Percentiles rank a stretch among this genome's conserved stretches.
These are phyloP conservation scores for Dunckerocampus dactyliophorus DNA, from an alignment of 2,113 vertebrate species.

Conservation along the genomic window DNA sequence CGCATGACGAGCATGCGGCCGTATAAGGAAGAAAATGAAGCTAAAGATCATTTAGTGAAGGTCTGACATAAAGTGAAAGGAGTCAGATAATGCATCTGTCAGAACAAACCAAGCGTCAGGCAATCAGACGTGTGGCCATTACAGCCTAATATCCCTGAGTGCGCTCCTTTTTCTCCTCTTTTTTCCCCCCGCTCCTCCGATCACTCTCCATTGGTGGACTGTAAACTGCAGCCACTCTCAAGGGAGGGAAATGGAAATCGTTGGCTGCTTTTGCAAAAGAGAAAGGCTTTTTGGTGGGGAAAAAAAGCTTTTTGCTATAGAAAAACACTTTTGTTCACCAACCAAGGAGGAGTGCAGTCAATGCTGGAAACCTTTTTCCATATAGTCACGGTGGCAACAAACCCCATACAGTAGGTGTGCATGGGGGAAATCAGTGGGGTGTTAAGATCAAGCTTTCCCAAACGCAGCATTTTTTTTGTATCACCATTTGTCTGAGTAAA, in stretches of 20 bases:
- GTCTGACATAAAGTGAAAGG: conserved; percentile 17
- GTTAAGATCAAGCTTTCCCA: too few relatives aligned
- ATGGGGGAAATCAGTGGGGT: too few relatives aligned
- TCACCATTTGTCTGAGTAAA: too few relatives aligned
- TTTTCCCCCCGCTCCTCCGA: conserved; percentile 19
- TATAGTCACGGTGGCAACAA: neutral
- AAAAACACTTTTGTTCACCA: conserved; percentile 15
- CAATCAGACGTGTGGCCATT: conserved; percentile 45
- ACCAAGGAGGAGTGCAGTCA: conserved; percentile 7
- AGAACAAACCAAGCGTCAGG: conserved; percentile 26
- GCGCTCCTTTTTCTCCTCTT: conserved; percentile 7
- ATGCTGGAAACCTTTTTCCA: conserved; percentile 8
- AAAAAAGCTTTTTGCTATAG: conserved; percentile 33
- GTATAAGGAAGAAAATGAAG: conserved; percentile 17
- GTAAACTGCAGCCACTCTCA: conserved; percentile 35
- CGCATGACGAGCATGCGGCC: conserved; percentile 27
- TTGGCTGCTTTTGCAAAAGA: conserved; percentile 39
- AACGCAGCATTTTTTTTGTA: too few relatives aligned
- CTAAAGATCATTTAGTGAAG: conserved; percentile 15
- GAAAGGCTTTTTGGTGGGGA: conserved; percentile 18
- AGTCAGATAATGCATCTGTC: conserved; percentile 29
- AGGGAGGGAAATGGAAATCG: conserved; percentile 45
- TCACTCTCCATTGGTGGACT: conserved; percentile 42
- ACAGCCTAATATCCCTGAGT: conserved; percentile 36
- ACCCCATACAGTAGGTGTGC: too few relatives aligned